A percentile compares a stretch with the other conserved stretches of the same genome.
Conservation (phyloP, 2,113 vertebrate species). For the Hemiprocne comata region DNA sequence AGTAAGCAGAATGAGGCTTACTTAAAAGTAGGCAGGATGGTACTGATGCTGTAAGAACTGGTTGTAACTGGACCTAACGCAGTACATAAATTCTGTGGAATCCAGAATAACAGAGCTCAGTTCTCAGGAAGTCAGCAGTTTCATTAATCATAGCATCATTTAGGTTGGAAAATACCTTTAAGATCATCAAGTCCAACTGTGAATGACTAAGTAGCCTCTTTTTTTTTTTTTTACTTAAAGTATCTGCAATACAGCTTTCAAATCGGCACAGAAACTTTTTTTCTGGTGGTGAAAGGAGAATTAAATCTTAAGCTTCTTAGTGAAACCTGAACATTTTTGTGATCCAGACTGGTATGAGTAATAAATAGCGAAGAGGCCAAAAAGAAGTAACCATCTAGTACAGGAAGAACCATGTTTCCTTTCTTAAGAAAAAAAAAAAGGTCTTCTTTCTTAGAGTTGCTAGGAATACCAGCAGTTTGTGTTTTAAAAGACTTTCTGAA, state of each 20-base stretch:
- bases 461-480: not conserved
- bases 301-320: not conserved
- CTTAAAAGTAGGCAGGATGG: not conserved
- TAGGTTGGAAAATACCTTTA: not conserved
- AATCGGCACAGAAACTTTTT: not conserved
- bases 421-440: not conserved
- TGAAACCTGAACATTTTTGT: not conserved
- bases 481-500: not conserved
- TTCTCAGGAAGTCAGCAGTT: not conserved
- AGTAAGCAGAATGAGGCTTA: not conserved
- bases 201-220: not conserved
- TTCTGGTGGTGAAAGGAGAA: not conserved
- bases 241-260: not conserved
- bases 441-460: not conserved
- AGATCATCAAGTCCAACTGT: not conserved
- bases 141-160: not conserved
- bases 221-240: not conserved
- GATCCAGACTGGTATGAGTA: not conserved
- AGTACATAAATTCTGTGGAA: not conserved
- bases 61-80: not conserved
- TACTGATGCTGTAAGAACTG: not conserved
- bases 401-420: not conserved
- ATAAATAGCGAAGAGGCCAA: not conserved
- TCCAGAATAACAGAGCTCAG: not conserved
- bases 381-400: not conserved